Evolutionary conservation across 2,888 invertebrate species (phyloP).

Genomic region (Pandemis cinnamomeana): DNA sequence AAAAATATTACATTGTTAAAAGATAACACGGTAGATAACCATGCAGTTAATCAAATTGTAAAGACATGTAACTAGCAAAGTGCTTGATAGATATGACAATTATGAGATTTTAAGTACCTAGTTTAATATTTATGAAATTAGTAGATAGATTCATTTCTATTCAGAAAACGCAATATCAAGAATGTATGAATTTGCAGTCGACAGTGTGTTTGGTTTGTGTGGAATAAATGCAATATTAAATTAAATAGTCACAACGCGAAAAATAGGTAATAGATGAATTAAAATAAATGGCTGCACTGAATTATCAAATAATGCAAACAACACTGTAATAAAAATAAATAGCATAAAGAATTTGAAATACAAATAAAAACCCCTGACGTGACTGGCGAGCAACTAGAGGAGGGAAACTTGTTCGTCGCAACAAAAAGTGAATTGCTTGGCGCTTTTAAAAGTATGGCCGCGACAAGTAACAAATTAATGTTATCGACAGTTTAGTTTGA

Average conservation of each 20-base stretch:
- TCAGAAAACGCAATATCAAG: no score
- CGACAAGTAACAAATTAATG: slow-evolving; percentile 37
- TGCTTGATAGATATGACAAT: no score
- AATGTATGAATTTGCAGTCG: no score
- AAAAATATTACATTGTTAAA: neutral
- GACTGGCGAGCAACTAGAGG: slow-evolving; percentile 11
- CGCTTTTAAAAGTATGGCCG: slow-evolving; percentile 30
- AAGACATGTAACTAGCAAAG: neutral
- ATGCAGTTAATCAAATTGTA: neutral
- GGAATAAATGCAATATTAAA: no score
- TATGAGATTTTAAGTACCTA: neutral
- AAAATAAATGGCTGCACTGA: no score
- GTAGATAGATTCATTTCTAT: neutral
- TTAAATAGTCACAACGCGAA: no score
- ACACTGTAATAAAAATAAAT: neutral
- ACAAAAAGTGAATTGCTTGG: slow-evolving; percentile 37
- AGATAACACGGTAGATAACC: neutral
- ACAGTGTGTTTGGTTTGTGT: no score
- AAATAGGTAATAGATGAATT: no score
- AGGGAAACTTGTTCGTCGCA: slow-evolving; percentile 24
- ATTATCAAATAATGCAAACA: neutral
- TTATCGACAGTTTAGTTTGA: slow-evolving; percentile 30
- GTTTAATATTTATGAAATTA: neutral
- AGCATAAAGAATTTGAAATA: slow-evolving; percentile 4
- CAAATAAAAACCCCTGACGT: slow-evolving; percentile 30